A percentile compares a stretch with the other conserved stretches of the same genome.
phyloP scores from a whole-genome alignment of 2,113 vertebrate species.

The Cacatua alba region DNA sequence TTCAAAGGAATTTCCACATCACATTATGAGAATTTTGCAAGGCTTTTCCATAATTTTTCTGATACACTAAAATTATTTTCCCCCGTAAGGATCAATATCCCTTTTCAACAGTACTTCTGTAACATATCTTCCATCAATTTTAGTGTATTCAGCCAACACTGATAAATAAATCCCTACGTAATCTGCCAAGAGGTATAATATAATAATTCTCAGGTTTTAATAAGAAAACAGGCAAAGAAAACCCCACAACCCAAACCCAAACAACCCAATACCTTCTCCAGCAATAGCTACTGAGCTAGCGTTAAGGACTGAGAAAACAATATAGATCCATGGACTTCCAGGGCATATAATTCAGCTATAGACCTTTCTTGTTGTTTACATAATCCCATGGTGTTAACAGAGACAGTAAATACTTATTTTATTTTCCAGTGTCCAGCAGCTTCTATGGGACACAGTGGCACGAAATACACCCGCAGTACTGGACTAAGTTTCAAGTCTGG shows the following conservation, averaged over 20 bases:
- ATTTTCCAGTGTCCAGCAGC: constrained; percentile 74
- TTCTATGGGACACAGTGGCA: constrained; percentile 88
- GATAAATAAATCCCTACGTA: background rate
- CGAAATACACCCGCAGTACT: constrained; percentile 90
- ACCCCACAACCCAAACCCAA: background rate
- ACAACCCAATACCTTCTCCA: background rate
- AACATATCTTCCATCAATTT: background rate
- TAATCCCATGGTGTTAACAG: background rate
- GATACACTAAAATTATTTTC: background rate
- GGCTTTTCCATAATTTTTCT: background rate
- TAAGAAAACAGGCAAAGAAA: background rate
- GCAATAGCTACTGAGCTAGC: background rate
- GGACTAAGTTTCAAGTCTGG: constrained; percentile 98
- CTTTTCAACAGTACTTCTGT: background rate
- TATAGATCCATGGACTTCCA: background rate
- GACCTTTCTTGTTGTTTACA: background rate
- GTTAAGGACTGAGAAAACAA: background rate
- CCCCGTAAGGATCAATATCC: background rate
- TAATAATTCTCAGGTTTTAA: background rate
- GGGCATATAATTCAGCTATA: background rate
- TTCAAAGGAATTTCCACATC: background rate
- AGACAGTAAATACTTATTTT: background rate
- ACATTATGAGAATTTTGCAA: background rate
- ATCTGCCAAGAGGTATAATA: background rate
- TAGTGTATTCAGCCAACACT: background rate